phyloP scores from a whole-genome alignment of 92 coral and sea anemone genomes.

The Plumapathes pennacea region DNA sequence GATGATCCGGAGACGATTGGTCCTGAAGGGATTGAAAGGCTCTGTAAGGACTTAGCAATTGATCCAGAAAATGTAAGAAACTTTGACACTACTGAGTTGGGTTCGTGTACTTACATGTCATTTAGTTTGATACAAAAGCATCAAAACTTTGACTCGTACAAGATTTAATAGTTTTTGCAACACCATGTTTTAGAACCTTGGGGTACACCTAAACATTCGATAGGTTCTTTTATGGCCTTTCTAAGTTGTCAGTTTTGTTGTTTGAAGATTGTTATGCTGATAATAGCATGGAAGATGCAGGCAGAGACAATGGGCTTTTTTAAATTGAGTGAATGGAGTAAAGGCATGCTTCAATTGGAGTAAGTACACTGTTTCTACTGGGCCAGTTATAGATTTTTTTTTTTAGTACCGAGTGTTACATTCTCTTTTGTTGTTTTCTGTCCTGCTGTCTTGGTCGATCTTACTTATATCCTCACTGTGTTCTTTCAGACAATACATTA shows the following conservation, averaged over 20 bases:
- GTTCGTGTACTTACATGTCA: no score
- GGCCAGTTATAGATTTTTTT: no score
- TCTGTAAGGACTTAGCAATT: slow-evolving; percentile 75
- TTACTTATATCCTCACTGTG: no score
- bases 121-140: no score
- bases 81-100: no score
- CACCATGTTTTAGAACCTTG: background rate
- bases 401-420: no score
- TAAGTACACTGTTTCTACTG: slow-evolving; percentile 47
- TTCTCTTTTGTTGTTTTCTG: no score
- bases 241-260: background rate
- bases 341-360: slow-evolving; percentile 88
- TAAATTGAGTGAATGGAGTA: slow-evolving; percentile 83
- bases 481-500: background rate
- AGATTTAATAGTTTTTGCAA: no score
- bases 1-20: slow-evolving; percentile 86
- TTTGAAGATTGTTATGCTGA: slow-evolving; percentile 80
- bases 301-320: slow-evolving; percentile 90
- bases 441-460: no score
- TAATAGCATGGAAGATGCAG: slow-evolving; percentile 85
- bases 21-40: slow-evolving; percentile 84
- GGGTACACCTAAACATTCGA: background rate
- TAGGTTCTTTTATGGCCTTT: background rate
- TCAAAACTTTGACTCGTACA: no score
- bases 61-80: slow-evolving; percentile 87